phyloP scores from a whole-genome alignment of 2,113 vertebrate species.

The Megatriorchis doriae region DNA sequence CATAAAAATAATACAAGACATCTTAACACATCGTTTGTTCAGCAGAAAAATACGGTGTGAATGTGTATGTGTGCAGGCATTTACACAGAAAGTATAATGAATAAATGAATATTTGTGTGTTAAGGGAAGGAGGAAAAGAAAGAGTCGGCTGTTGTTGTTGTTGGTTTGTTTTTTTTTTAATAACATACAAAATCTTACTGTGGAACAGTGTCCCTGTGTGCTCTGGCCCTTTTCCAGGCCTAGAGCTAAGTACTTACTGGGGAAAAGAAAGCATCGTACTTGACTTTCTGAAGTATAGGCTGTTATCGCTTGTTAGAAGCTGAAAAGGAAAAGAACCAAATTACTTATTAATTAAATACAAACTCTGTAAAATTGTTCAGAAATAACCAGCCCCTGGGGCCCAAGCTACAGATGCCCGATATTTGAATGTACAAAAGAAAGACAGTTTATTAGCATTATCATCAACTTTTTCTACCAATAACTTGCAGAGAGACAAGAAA shows the following conservation, averaged over 20 bases:
- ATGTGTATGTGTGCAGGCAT: background rate
- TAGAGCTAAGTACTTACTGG: background rate
- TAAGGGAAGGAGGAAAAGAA: background rate
- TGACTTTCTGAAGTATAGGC: constrained; percentile 26
- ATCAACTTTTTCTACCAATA: background rate
- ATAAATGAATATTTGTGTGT: background rate
- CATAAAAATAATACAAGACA: background rate
- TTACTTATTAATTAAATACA: constrained; percentile 16
- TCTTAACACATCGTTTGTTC: background rate
- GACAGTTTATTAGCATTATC: background rate
- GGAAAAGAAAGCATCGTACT: background rate
- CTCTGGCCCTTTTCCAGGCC: constrained; percentile 39
- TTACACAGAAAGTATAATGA: background rate
- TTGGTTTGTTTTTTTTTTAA: background rate
- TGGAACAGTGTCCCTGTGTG: constrained; percentile 4
- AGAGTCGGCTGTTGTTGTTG: background rate
- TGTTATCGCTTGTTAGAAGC: background rate
- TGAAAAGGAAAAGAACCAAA: constrained; percentile 17
- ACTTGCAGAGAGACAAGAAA: background rate
- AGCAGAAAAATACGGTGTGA: background rate
- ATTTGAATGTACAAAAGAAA: background rate
- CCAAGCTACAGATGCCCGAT: background rate
- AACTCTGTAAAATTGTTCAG: background rate
- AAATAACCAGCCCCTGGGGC: background rate
- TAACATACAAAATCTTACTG: constrained; percentile 50